These are phyloP conservation scores for Sogatella furcifera DNA, from an alignment of 1,140 invertebrate species.

Conservation along the genomic window DNA sequence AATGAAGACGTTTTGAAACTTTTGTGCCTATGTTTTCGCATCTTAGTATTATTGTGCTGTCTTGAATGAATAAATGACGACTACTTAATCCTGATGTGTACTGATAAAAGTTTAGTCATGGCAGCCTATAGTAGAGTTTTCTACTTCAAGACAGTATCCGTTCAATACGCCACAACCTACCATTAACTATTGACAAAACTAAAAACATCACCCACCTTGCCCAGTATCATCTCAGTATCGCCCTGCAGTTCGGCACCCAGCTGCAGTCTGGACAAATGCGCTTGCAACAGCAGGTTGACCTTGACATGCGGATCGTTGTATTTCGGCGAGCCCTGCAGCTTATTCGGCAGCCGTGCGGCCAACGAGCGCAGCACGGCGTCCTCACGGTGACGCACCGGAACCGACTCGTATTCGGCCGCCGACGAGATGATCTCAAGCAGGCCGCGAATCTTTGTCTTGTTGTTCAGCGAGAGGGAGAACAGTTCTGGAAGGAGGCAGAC, in stretches of 20 bases:
- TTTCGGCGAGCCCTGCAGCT: constrained; percentile 52
- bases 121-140: too few species aligned
- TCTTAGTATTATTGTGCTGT: too few species aligned
- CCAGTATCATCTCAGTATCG: constrained; percentile 86
- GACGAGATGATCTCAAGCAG: constrained; percentile 96
- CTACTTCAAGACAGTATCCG: too few species aligned
- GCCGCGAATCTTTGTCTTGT: constrained; percentile 94
- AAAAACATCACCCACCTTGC: too few species aligned
- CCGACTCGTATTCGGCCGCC: constrained; percentile 90
- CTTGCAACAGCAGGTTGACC: constrained; percentile 90
- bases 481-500: constrained; percentile 68
- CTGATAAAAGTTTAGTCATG: too few species aligned
- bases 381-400: constrained; percentile 92
- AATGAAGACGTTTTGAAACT: too few species aligned
- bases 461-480: constrained; percentile 93
- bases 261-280: constrained; percentile 89
- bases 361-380: constrained; percentile 80
- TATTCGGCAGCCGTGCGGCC: constrained; percentile 64
- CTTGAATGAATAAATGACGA: too few species aligned
- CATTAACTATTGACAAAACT: too few species aligned
- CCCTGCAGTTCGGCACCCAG: constrained; percentile 92
- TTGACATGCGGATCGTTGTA: constrained; percentile 97
- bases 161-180: too few species aligned
- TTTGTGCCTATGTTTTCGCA: too few species aligned
- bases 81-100: too few species aligned